Conservation (phyloP, 2,113 vertebrate genomes). For the Formicarius rufipectus region DNA sequence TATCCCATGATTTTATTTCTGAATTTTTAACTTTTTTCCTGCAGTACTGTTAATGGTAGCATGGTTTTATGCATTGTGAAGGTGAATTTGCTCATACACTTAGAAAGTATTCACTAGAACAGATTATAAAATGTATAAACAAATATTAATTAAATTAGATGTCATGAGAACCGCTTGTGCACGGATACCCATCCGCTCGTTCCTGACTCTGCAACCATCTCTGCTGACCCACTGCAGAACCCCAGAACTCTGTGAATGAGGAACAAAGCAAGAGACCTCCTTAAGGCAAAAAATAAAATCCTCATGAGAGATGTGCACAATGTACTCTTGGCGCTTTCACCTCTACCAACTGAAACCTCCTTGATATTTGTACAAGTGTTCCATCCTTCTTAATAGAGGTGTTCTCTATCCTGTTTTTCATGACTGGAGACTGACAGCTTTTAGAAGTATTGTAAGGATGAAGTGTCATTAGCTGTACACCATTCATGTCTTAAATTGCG, state of each 20-base stretch:
- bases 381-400: not conserved
- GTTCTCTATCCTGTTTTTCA: slow-evolving; percentile 31
- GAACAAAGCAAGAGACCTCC: not conserved
- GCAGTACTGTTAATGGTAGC: not conserved
- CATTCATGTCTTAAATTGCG: not conserved
- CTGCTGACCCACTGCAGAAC: not conserved
- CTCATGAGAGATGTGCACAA: not conserved
- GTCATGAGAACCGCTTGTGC: fast-evolving
- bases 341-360: not conserved
- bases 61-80: not conserved
- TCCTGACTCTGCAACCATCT: not conserved
- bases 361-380: not conserved
- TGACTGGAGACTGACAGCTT: slow-evolving; percentile 26
- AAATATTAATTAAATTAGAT: not conserved
- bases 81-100: not conserved
- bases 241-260: not conserved
- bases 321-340: not conserved
- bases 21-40: not conserved
- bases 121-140: not conserved
- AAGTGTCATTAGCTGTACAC: slow-evolving; percentile 10
- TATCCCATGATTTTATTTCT: not conserved
- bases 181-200: fast-evolving
- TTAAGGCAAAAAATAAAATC: not conserved
- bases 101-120: not conserved
- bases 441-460: not conserved